These are phyloP conservation scores for Todus mexicanus DNA, from an alignment of 2,797 vertebrate species.

Conservation along the genomic window DNA sequence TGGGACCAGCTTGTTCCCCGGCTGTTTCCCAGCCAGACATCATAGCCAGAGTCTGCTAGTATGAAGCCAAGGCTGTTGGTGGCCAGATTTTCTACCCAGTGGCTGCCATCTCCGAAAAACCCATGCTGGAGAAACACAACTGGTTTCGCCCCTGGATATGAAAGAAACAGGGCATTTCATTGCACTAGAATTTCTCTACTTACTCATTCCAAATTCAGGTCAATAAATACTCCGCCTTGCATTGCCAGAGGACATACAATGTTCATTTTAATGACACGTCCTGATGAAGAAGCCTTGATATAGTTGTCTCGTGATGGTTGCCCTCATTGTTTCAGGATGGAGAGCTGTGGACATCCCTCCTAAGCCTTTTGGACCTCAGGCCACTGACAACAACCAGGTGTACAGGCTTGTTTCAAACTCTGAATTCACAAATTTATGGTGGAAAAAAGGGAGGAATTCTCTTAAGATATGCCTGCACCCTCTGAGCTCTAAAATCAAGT, in stretches of 20 bases:
- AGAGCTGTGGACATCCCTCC: neutral
- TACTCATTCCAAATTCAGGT: neutral
- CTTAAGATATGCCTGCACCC: neutral
- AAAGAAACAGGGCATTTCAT: neutral
- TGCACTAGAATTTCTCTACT: neutral
- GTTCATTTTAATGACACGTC: neutral
- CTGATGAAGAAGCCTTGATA: neutral
- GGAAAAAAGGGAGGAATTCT: neutral
- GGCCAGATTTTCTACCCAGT: constrained; percentile 66
- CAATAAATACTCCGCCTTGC: neutral
- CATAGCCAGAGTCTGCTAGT: constrained; percentile 69
- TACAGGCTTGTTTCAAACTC: neutral
- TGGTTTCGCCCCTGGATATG: constrained; percentile 6
- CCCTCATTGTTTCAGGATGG: neutral
- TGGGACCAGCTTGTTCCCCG: constrained; percentile 59
- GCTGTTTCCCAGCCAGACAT: constrained; percentile 71
- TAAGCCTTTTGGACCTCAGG: neutral
- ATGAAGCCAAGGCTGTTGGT: constrained; percentile 73
- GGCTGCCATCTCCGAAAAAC: constrained; percentile 41
- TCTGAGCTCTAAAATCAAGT: neutral
- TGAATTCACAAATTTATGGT: neutral
- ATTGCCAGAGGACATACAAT: neutral
- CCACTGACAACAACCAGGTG: neutral
- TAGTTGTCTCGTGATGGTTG: neutral
- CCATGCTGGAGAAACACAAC: constrained; percentile 67